phyloP scores from a whole-genome alignment of 2,888 invertebrate genomes.

The Willowsia nigromaculata region DNA sequence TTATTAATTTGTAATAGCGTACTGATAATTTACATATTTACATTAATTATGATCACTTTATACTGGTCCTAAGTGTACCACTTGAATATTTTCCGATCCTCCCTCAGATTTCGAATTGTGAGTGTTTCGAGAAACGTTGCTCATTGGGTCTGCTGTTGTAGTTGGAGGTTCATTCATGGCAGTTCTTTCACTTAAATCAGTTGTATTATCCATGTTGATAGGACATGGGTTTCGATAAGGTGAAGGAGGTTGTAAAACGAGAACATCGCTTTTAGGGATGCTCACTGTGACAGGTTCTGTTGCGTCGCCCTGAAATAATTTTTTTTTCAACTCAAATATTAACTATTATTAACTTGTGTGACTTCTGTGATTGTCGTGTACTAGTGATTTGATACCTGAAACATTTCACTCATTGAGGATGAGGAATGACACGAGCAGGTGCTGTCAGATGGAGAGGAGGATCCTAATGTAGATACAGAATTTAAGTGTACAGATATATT shows the following conservation, averaged over 20 bases:
- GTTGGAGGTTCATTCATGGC: background rate
- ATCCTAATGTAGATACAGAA: too few species aligned
- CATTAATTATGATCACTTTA: too few species aligned
- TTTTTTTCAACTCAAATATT: background rate
- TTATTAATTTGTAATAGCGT: too few species aligned
- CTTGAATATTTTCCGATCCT: conserved; percentile 69
- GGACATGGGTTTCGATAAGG: conserved; percentile 70
- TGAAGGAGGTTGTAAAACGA: conserved; percentile 72
- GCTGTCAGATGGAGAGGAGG: conserved; percentile 65
- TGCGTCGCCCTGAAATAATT: conserved; percentile 58
- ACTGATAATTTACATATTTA: conserved; percentile 1
- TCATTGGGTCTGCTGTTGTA: background rate
- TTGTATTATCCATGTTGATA: too few species aligned
- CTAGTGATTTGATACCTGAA: conserved; percentile 20
- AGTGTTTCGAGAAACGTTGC: background rate
- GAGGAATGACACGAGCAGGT: conserved; percentile 72
- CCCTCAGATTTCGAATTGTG: too few species aligned
- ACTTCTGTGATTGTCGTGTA: background rate
- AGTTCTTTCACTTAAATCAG: too few species aligned
- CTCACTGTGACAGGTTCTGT: conserved; percentile 66
- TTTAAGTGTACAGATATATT: too few species aligned
- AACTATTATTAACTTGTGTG: background rate
- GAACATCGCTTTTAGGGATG: conserved; percentile 66
- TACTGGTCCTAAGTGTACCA: conserved; percentile 76
- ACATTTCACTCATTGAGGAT: conserved; percentile 58